Percentiles rank a stretch among this genome's conserved stretches.
These are phyloP conservation scores for Cyclura pinguis DNA, from an alignment of 2,797 vertebrate species.

Conservation along the genomic window DNA sequence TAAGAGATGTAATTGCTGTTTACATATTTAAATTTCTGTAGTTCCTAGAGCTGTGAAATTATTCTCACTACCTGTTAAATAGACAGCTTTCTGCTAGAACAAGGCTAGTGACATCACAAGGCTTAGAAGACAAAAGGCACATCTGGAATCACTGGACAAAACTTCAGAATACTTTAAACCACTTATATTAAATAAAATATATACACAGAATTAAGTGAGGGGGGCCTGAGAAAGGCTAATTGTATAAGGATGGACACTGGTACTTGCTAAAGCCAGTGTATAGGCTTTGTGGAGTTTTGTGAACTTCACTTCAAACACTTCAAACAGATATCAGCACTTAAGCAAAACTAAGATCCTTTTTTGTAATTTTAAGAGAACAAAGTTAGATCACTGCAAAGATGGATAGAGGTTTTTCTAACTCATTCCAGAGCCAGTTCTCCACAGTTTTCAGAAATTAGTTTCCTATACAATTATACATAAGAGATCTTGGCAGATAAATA, in stretches of 20 bases:
- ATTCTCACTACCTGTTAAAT: not conserved
- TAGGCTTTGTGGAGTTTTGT: not conserved
- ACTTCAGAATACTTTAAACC: not conserved
- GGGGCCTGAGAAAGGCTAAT: not conserved
- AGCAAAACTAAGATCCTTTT: not conserved
- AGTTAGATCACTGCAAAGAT: not conserved
- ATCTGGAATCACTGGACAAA: not conserved
- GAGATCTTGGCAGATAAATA: not conserved
- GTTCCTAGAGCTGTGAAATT: not conserved
- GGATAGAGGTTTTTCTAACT: not conserved
- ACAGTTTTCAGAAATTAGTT: not conserved
- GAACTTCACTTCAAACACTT: too few species aligned
- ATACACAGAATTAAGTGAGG: not conserved
- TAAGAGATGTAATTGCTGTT: not conserved
- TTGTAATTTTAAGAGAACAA: not conserved
- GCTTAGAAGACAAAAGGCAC: not conserved
- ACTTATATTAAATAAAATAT: not conserved
- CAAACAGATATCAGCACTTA: not conserved
- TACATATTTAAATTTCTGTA: not conserved
- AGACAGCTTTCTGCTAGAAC: not conserved
- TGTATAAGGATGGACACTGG: not conserved
- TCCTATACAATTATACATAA: not conserved
- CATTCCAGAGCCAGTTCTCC: not conserved
- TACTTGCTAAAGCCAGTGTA: not conserved
- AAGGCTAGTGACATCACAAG: not conserved